Evolutionary conservation across 2,888 invertebrate species (phyloP), one percentile per base, ranked within the genome.

Genomic region (Schrankia costaestrigalis): DNA sequence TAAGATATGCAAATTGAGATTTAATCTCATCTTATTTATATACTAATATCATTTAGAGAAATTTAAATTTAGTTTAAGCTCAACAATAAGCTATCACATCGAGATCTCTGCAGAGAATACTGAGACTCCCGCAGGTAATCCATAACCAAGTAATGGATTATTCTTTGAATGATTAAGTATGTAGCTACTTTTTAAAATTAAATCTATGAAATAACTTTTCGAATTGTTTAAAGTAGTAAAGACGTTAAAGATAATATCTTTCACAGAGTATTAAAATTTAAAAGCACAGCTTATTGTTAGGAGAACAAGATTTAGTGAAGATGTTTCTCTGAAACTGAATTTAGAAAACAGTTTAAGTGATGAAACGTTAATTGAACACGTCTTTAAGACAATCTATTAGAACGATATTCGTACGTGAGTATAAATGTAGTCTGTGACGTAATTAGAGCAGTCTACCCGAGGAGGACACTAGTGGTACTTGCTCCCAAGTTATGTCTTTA

Each of bases 401-500:
- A 13, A 14, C 9, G 9, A 9, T 21, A 32, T 12, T 6, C 11
- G 11, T 23, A 22, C 5, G 10, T 17, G 9, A 10, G 15, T 33
- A 22, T 27, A 17, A 30, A 27, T 23, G 15, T 21, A 17, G 14
- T 17, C 17, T 33, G 27, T 17, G 9, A 22, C 7, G 15, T 40
- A 40, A 42, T 52, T 40, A 19, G 19, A 35, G 15, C 35, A 36
- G 31, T 40, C 31, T 15, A 8, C 21, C 25, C 10, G 12, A 29
- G 29, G 31, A 43, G 45, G 44, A 33, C 35, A 46, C 53, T 52
- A 40, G 43, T 38, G 35, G 45, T 46, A 36, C 38, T 46, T 52
- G 52, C 52, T 49, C 32, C 41, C 48, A 46, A 56, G 51, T 49
- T 50, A 47, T 50, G 43, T 46, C 41, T 59, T 52, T 56, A 57